Percentiles rank a stretch among this genome's conserved stretches.
These are phyloP conservation scores for Melanotaenia trifasciata DNA, from an alignment of 2,797 vertebrate genomes.

Conservation along the genomic window DNA sequence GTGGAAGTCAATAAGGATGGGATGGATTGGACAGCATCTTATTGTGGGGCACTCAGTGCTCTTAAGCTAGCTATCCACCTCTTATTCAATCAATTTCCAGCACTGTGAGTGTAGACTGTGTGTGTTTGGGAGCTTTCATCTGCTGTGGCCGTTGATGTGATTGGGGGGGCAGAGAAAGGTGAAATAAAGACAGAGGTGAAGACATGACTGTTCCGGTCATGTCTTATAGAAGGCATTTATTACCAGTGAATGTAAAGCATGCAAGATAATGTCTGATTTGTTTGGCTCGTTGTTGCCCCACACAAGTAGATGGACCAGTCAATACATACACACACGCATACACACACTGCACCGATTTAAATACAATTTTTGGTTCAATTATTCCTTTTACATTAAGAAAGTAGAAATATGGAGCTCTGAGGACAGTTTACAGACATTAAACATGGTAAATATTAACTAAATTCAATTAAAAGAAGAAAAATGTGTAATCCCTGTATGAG, in stretches of 20 bases:
- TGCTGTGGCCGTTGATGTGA: slow-evolving; percentile 52
- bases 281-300: slow-evolving; percentile 22
- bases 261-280: slow-evolving; percentile 47
- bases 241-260: slow-evolving; percentile 49
- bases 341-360: background rate
- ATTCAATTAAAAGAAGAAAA: background rate
- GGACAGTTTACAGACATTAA: background rate
- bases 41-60: slow-evolving; percentile 55
- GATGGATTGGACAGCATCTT: slow-evolving; percentile 48
- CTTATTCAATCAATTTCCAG: slow-evolving; percentile 73
- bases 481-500: background rate
- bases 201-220: slow-evolving; percentile 37
- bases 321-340: slow-evolving; percentile 5
- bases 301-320: slow-evolving; percentile 13
- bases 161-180: slow-evolving; percentile 22
- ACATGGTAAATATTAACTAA: background rate
- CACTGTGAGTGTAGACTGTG: slow-evolving; percentile 12
- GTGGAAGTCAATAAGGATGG: slow-evolving; percentile 9
- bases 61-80: slow-evolving; percentile 50
- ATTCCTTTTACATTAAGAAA: background rate
- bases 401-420: background rate
- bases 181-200: slow-evolving; percentile 40
- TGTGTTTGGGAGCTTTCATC: slow-evolving; percentile 42
- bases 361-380: background rate
- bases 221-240: slow-evolving; percentile 48